A percentile compares a stretch with the other conserved stretches of the same genome.
Evolutionary conservation across 2,888 invertebrate genomes (phyloP).

Genomic region (Troides oblongomaculatus): DNA sequence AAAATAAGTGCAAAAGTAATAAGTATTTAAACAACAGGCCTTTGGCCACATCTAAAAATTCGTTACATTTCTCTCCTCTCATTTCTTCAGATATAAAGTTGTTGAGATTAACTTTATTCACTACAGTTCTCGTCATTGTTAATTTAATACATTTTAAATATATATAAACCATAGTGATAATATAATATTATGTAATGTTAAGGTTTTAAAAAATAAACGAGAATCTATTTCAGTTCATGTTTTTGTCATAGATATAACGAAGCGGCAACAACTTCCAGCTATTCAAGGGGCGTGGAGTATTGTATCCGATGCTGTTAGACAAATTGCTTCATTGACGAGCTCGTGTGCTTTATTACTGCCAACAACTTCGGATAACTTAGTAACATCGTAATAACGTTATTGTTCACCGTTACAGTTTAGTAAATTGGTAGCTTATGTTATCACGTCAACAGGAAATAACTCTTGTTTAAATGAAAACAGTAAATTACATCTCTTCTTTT

Average conservation of each 20-base stretch:
- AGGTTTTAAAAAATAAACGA: background rate
- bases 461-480: background rate
- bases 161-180: too few species aligned
- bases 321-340: conserved; percentile 23
- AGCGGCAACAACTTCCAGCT: background rate
- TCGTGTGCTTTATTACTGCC: conserved; percentile 4
- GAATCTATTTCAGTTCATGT: background rate
- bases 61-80: too few species aligned
- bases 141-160: too few species aligned
- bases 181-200: too few species aligned
- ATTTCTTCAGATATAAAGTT: too few species aligned
- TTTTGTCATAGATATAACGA: conserved; percentile 9
- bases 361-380: conserved; percentile 1
- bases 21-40: too few species aligned
- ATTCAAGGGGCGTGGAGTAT: conserved; percentile 14
- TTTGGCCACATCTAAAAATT: too few species aligned
- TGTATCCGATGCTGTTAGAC: conserved; percentile 11
- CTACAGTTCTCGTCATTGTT: too few species aligned
- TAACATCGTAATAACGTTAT: conserved; percentile 7
- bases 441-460: background rate
- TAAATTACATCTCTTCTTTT: background rate
- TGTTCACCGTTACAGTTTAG: background rate
- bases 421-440: background rate
- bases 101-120: too few species aligned
- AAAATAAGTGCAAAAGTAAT: too few species aligned